phyloP scores from a whole-genome alignment of 2,113 vertebrate species.

The Apeltes quadracus region DNA sequence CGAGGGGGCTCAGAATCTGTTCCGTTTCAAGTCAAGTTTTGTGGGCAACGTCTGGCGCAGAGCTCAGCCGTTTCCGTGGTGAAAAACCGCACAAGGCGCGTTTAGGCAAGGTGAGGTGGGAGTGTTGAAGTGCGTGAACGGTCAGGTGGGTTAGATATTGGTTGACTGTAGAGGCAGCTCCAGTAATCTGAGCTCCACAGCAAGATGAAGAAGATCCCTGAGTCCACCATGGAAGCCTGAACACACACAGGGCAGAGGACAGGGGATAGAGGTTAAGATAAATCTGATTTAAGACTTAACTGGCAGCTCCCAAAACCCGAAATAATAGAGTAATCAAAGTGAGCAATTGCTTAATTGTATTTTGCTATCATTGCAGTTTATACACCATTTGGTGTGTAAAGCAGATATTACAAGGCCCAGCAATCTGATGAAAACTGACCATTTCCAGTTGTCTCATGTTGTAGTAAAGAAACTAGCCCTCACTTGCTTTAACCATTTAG shows the following conservation, averaged over 20 bases:
- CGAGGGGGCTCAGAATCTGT: not conserved
- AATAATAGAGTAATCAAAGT: not conserved
- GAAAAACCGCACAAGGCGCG: constrained; percentile 12
- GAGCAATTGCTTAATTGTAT: not conserved
- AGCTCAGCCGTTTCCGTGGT: constrained; percentile 30
- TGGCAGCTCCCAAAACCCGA: not conserved
- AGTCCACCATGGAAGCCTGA: constrained; percentile 70
- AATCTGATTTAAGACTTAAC: not conserved
- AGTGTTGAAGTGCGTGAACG: constrained; percentile 19
- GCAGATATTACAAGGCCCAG: not conserved
- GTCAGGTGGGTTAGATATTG: constrained; percentile 28
- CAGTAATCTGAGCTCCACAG: constrained; percentile 33
- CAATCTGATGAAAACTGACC: not conserved
- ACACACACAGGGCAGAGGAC: not conserved
- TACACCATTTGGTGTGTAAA: not conserved
- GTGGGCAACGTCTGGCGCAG: not conserved
- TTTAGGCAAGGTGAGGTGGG: constrained; percentile 17
- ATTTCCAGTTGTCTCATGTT: not conserved
- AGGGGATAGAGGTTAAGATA: not conserved
- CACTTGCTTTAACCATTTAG: not conserved
- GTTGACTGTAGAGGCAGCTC: constrained; percentile 11
- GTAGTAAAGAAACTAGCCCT: not conserved
- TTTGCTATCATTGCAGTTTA: not conserved
- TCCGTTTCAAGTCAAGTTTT: not conserved
- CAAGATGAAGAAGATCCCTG: constrained; percentile 67